Percentiles rank a stretch among this genome's conserved stretches.
These are phyloP conservation scores for Trichonephila inaurata DNA, from an alignment of 1,140 invertebrate genomes.

Conservation along the genomic window DNA sequence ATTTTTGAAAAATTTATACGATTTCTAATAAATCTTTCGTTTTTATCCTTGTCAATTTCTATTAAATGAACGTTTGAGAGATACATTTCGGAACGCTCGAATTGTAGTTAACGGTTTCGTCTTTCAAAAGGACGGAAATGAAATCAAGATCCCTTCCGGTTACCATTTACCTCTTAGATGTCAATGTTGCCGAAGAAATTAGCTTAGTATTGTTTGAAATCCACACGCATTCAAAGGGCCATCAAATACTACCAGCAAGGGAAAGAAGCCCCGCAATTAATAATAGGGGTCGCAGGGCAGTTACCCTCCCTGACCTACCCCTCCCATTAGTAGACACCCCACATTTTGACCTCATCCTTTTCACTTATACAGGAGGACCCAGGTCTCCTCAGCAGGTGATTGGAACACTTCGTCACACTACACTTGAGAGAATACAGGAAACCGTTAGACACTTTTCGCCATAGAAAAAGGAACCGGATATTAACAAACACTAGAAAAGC, in stretches of 20 bases:
- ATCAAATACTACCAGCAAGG: not conserved
- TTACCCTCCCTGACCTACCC: slow-evolving; percentile 1
- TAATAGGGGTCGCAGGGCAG: slow-evolving; percentile 6
- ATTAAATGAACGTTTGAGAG: not conserved
- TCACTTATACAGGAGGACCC: not conserved
- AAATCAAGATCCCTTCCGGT: not conserved
- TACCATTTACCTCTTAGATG: not conserved
- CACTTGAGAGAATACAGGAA: slow-evolving; percentile 73
- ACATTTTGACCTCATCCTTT: slow-evolving; percentile 17
- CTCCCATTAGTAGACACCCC: not conserved
- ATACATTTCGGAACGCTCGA: not conserved
- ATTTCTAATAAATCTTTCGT: too few relatives aligned
- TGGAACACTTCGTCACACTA: slow-evolving; percentile 70
- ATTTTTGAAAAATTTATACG: too few relatives aligned
- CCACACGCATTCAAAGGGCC: not conserved
- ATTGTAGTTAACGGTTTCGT: not conserved
- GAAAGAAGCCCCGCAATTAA: slow-evolving; percentile 14
- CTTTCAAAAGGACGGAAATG: not conserved
- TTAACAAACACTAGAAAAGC: slow-evolving; percentile 66
- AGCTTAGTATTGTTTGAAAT: not conserved
- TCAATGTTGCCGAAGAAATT: not conserved
- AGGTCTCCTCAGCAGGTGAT: slow-evolving; percentile 64
- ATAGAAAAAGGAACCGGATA: slow-evolving; percentile 72
- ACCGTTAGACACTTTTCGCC: slow-evolving; percentile 48
- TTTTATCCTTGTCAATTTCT: too few relatives aligned